Base-by-base conservation (phyloP, 2,888 invertebrate species). In the Homarus gammarus region DNA sequence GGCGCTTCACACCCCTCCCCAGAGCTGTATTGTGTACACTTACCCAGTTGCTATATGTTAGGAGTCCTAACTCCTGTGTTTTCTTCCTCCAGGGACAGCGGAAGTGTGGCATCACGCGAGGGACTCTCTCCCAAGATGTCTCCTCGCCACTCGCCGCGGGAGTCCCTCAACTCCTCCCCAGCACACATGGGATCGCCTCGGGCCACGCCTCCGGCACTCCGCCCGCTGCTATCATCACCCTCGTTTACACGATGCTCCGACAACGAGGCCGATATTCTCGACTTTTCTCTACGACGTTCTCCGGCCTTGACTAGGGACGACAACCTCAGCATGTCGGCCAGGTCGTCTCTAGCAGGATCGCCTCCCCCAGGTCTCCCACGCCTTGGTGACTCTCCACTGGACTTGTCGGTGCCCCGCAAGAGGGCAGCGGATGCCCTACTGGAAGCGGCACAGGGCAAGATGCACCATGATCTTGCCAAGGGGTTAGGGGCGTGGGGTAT, bases 361-460 rank as follows among this genome's bases (percentile, higher is more conserved):
- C 88, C 91, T 18, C 91, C 88, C 18, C 84, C 88, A 27, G 88
- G 90, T 40, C 33, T 84, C 27, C 87, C 70, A 8, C 81, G 90
- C 1, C 79, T 84, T 15, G 92, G 92, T 12, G 92, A 92, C 73
- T 92, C 92, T 31, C 92, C 92, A 18, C 78, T 92, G 44, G 92
- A 92, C 51, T 72, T 92, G 44, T 91, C 90, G n/a, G 92, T 92
- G 81, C 91, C 92, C 51, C 89, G 92, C 33, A 91, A 91, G 79
- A 86, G 92, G 33, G 91, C 92, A 33, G 92, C 91, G 8, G 92
- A 92, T 81, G 89, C 91, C 5, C 91, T 92, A 38, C 85, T 92
- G 36, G 92, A 92, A 72, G 92, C 92, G 31, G 92, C 91, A 33
- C 90, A 89, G 61, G 88, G 87, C 33, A 90, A 91, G 56, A 90